phyloP scores from a whole-genome alignment of 2,113 vertebrate species.

The Psammodynastes pulverulentus region DNA sequence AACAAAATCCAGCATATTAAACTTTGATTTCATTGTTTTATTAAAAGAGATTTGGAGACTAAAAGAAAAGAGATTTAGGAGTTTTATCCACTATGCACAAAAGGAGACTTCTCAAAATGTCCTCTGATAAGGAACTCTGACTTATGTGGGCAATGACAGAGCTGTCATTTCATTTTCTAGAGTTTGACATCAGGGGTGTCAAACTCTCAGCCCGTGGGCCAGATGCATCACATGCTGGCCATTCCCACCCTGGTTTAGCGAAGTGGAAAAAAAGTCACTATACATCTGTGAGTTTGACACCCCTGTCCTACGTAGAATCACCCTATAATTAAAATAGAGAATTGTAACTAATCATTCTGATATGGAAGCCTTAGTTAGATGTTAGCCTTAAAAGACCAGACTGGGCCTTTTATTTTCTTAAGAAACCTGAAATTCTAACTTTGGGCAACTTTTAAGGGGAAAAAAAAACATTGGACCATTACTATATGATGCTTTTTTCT shows the following conservation, averaged over 20 bases:
- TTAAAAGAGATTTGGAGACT: not conserved
- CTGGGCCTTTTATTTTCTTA: not conserved
- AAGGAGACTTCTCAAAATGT: not conserved
- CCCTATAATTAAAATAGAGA: too few species aligned
- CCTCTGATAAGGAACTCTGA: not conserved
- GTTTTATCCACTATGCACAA: not conserved
- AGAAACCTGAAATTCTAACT: not conserved
- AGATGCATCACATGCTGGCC: too few species aligned
- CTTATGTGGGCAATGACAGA: too few species aligned
- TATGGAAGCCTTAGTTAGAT: not conserved
- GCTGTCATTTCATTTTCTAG: too few species aligned
- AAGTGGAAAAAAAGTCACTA: too few species aligned
- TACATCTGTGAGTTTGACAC: too few species aligned
- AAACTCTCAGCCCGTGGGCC: too few species aligned
- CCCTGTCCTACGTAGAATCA: too few species aligned
- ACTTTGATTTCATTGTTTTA: not conserved
- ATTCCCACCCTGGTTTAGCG: too few species aligned
- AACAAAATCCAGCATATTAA: not conserved
- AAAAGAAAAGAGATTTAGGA: too few species aligned
- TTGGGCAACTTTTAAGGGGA: not conserved
- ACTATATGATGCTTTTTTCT: not conserved
- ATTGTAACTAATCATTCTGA: not conserved
- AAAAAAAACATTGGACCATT: not conserved
- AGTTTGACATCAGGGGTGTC: too few species aligned
- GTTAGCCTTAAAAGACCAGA: not conserved